Percentiles rank a stretch among this genome's conserved stretches.
Evolutionary conservation across 2,113 vertebrate species (phyloP).

Genomic region (Lampris incognitus): DNA sequence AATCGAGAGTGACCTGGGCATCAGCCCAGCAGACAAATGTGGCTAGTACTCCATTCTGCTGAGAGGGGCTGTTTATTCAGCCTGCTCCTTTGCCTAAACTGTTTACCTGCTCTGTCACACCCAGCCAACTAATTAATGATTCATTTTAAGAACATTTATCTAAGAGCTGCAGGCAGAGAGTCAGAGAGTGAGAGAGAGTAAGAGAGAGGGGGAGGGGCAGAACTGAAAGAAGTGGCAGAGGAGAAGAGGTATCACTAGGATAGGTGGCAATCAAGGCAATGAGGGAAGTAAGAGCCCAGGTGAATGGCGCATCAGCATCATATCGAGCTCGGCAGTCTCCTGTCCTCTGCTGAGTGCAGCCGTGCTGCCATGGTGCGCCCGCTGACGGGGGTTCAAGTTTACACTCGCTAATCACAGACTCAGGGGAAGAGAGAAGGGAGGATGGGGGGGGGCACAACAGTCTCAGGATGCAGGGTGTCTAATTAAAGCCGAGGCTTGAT

Average conservation of each 20-base stretch:
- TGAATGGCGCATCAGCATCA: constrained; percentile 55
- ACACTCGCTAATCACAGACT: constrained; percentile 77
- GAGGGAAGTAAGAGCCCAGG: constrained; percentile 71
- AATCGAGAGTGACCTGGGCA: constrained; percentile 32
- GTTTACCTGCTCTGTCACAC: constrained; percentile 84
- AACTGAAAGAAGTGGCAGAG: constrained; percentile 34
- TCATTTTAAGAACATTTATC: constrained; percentile 83
- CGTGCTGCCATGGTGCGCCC: constrained; percentile 60
- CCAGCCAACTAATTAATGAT: constrained; percentile 83
- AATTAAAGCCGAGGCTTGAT: constrained; percentile 83
- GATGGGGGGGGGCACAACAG: not conserved
- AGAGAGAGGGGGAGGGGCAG: constrained; percentile 45
- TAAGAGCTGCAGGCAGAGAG: constrained; percentile 70
- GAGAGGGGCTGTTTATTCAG: constrained; percentile 74
- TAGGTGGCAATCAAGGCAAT: constrained; percentile 78
- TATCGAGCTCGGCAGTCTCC: constrained; percentile 52
- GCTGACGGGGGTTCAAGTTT: constrained; percentile 67
- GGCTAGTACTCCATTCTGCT: constrained; percentile 72
- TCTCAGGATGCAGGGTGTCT: constrained; percentile 70
- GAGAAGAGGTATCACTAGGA: constrained; percentile 65
- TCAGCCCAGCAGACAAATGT: constrained; percentile 32
- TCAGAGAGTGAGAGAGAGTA: constrained; percentile 53
- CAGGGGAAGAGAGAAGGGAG: constrained; percentile 37
- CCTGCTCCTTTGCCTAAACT: constrained; percentile 80
- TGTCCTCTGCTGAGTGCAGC: constrained; percentile 68